Conservation (phyloP, 2,113 vertebrate genomes). For the Calyptommatus sinebrachiatus region DNA sequence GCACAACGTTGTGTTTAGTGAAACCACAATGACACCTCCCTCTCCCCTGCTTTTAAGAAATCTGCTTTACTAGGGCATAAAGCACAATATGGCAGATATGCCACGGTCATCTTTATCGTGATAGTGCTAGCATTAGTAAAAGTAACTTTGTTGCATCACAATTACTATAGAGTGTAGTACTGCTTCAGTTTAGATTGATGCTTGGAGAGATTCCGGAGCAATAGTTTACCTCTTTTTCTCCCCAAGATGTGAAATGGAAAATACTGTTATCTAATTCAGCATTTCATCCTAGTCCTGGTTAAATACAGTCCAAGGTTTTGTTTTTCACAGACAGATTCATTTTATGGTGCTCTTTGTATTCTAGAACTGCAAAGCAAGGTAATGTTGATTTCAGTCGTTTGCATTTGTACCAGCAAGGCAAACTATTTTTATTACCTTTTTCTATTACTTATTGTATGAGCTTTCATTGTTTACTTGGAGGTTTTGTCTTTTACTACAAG, state of each 20-base stretch:
- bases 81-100: constrained; percentile 57
- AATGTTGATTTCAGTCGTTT: constrained; percentile 76
- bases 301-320: constrained; percentile 68
- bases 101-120: constrained; percentile 53
- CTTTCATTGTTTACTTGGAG: constrained; percentile 85
- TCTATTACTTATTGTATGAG: constrained; percentile 85
- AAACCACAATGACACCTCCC: constrained; percentile 53
- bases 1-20: constrained; percentile 73
- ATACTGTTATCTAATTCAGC: constrained; percentile 35
- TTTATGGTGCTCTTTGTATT: constrained; percentile 82
- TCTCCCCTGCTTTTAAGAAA: constrained; percentile 56
- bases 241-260: neutral
- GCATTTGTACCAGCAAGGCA: constrained; percentile 83
- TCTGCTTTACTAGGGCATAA: constrained; percentile 57
- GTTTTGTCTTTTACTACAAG: constrained; percentile 86
- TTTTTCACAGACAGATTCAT: constrained; percentile 71
- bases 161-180: constrained; percentile 47
- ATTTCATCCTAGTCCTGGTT: constrained; percentile 70
- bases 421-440: constrained; percentile 89
- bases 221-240: neutral
- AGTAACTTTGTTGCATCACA: constrained; percentile 49
- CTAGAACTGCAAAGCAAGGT: constrained; percentile 78
- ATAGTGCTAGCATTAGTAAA: constrained; percentile 40
- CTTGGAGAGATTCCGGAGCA: constrained; percentile 21
- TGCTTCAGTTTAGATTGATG: constrained; percentile 46